Evolutionary conservation across 2,888 invertebrate species (phyloP).

Genomic region (Molanna angustata): DNA sequence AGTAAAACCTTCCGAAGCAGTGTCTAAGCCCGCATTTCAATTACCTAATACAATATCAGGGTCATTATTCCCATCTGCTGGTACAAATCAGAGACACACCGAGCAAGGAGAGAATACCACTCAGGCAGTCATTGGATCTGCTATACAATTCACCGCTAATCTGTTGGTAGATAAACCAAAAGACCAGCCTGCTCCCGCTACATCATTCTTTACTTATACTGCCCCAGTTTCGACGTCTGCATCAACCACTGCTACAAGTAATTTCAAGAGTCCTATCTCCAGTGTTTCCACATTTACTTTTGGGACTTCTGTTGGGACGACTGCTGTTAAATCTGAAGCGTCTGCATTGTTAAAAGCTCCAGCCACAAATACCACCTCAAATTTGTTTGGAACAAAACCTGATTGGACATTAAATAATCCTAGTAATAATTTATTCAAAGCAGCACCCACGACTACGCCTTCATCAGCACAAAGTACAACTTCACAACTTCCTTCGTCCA

Average conservation of each 20-base stretch:
- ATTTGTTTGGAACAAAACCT: conserved; percentile 20
- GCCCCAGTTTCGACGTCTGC: conserved; percentile 13
- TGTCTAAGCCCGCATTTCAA: conserved; percentile 7
- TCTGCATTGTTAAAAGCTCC: conserved; percentile 4
- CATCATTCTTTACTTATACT: conserved; percentile 13
- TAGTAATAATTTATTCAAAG: conserved; percentile 7
- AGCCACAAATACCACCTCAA: conserved; percentile 3
- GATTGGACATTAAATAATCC: conserved; percentile 4
- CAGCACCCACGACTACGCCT: conserved; percentile 5
- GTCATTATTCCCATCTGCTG: conserved; percentile 13
- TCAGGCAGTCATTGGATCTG: neutral
- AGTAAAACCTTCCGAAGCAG: neutral
- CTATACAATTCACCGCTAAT: conserved; percentile 9
- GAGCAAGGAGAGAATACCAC: conserved; percentile 3
- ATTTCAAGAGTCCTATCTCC: conserved; percentile 28
- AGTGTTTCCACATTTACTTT: conserved; percentile 41
- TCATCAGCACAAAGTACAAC: conserved; percentile 6
- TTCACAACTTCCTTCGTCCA: conserved; percentile 3
- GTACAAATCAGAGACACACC: neutral
- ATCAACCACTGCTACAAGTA: neutral
- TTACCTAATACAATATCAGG: conserved; percentile 9
- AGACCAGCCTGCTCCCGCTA: conserved; percentile 13
- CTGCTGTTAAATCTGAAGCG: conserved; percentile 28
- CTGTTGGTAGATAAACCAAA: conserved; percentile 19
- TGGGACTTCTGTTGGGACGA: conserved; percentile 35